Percentiles rank a stretch among this genome's conserved stretches.
phyloP scores from a whole-genome alignment of 2,888 invertebrate genomes.

The Dasysyrphus tricinctus region DNA sequence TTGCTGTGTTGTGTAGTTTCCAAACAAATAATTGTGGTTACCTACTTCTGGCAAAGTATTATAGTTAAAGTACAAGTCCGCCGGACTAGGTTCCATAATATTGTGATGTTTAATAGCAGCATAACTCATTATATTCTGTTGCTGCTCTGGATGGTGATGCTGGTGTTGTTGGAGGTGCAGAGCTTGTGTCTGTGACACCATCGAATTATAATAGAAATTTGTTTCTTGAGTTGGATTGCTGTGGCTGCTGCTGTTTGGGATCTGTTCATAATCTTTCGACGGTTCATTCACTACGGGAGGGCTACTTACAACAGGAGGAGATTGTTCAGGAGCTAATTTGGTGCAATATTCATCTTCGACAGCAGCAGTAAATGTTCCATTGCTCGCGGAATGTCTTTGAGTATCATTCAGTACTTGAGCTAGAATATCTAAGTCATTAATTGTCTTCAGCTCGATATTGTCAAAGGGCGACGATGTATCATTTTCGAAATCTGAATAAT shows the following conservation, averaged over 20 bases:
- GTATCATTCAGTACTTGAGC: conserved; percentile 89
- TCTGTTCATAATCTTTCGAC: neutral
- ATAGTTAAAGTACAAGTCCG: conserved; percentile 83
- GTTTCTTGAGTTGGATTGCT: conserved; percentile 37
- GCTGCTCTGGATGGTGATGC: conserved; percentile 50
- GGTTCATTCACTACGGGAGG: conserved; percentile 21
- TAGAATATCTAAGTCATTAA: conserved; percentile 95
- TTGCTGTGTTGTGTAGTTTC: conserved; percentile 56
- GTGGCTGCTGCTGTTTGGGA: neutral
- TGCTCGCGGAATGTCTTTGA: conserved; percentile 76
- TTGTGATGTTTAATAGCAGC: conserved; percentile 72
- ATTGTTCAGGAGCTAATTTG: conserved; percentile 28
- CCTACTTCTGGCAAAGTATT: conserved; percentile 81
- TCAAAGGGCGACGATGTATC: conserved; percentile 97
- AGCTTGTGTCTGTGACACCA: conserved; percentile 76
- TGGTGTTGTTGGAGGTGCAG: conserved; percentile 69
- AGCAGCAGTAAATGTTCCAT: conserved; percentile 3
- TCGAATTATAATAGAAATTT: conserved; percentile 65
- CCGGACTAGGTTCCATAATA: conserved; percentile 79
- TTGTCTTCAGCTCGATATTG: conserved; percentile 94
- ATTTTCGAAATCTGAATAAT: conserved; percentile 93
- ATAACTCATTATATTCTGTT: conserved; percentile 74
- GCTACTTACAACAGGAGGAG: conserved; percentile 43
- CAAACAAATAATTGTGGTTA: conserved; percentile 83
- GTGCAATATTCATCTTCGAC: conserved; percentile 12